phyloP scores from a whole-genome alignment of 2,113 vertebrate species.

The Sorex fumeus region DNA sequence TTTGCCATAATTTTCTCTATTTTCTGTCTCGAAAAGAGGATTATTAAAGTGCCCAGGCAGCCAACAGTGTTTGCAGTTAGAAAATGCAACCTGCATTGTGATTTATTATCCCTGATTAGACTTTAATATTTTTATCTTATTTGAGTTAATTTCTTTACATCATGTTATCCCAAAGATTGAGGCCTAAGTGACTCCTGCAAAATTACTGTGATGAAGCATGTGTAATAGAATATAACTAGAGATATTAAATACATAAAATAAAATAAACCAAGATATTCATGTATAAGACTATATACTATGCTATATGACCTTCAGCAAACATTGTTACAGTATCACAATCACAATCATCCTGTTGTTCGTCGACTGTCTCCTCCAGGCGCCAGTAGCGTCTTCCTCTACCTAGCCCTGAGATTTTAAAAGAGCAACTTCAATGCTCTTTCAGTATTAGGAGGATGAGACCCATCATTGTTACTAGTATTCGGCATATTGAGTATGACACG shows the following conservation, averaged over 20 bases:
- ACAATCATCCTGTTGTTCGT: too few species aligned
- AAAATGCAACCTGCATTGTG: not conserved
- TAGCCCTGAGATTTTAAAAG: too few species aligned
- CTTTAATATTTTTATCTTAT: not conserved
- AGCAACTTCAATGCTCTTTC: too few species aligned
- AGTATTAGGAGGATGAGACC: too few species aligned
- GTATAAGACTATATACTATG: too few species aligned
- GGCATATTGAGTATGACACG: too few species aligned
- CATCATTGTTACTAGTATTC: too few species aligned
- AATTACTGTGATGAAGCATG: not conserved
- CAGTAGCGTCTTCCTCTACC: too few species aligned
- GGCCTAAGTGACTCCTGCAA: not conserved
- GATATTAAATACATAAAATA: not conserved
- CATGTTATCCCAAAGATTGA: not conserved
- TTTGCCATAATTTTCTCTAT: not conserved
- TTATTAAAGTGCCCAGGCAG: not conserved
- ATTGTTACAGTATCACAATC: too few species aligned
- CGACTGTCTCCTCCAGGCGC: too few species aligned
- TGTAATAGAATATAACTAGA: not conserved
- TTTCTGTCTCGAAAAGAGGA: not conserved
- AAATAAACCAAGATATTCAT: too few species aligned
- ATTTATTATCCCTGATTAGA: not conserved
- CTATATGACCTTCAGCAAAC: too few species aligned
- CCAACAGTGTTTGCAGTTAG: not conserved
- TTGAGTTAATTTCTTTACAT: not conserved